phyloP scores from a whole-genome alignment of 2,113 vertebrate genomes.

The Malaclemys terrapin region DNA sequence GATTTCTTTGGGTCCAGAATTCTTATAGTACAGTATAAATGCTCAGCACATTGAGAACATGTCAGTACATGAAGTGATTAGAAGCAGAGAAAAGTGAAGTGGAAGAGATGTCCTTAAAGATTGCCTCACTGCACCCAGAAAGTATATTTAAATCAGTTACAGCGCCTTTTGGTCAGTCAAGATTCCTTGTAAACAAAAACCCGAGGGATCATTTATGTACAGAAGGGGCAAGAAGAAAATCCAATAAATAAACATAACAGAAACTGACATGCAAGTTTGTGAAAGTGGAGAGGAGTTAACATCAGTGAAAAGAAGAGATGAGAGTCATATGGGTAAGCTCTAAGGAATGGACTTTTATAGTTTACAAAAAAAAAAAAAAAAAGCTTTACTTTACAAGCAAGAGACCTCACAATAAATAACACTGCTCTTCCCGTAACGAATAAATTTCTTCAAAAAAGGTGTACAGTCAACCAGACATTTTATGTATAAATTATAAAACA shows the following conservation, averaged over 20 bases:
- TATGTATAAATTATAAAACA: slow-evolving; percentile 99
- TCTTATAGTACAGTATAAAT: slow-evolving; percentile 37
- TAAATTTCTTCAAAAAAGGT: slow-evolving; percentile 99
- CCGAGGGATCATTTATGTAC: slow-evolving; percentile 89
- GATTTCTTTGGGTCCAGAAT: slow-evolving; percentile 74
- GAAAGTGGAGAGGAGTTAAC: slow-evolving; percentile 84
- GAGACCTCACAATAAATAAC: slow-evolving; percentile 99
- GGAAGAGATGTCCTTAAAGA: slow-evolving; percentile 75
- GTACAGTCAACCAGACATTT: slow-evolving; percentile 97
- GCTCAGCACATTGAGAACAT: slow-evolving; percentile 36
- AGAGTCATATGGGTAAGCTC: slow-evolving; percentile 86
- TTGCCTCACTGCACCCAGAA: slow-evolving; percentile 61
- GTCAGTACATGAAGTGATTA: slow-evolving; percentile 41
- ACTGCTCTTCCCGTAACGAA: slow-evolving; percentile 99
- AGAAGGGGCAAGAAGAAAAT: slow-evolving; percentile 89
- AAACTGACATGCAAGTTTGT: slow-evolving; percentile 91
- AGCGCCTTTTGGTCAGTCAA: slow-evolving; percentile 95
- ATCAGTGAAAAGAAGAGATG: slow-evolving; percentile 83
- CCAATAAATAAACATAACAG: slow-evolving; percentile 99
- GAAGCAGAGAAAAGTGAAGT: slow-evolving; percentile 62
- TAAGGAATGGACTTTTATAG: slow-evolving; percentile 96
- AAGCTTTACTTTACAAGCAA: slow-evolving; percentile 95
- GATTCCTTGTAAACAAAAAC: slow-evolving; percentile 97
- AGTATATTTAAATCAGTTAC: slow-evolving; percentile 74
- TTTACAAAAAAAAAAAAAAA: slow-evolving; percentile 81